Percentiles rank a stretch among this genome's conserved stretches.
phyloP scores from a whole-genome alignment of 1,140 invertebrate genomes.

The Solen grandis region DNA sequence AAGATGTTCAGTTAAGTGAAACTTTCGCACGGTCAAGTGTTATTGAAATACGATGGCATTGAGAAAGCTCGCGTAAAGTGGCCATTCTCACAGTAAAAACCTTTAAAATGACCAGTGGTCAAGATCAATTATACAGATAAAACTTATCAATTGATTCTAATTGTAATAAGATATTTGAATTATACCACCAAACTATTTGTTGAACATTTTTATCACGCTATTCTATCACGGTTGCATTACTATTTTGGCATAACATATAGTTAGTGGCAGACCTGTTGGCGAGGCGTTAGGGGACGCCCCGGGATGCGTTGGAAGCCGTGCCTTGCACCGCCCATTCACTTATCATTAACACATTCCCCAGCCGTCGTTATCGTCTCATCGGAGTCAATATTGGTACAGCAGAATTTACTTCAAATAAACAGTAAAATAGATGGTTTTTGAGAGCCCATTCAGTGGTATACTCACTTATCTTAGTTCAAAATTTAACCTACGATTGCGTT shows the following conservation, averaged over 20 bases:
- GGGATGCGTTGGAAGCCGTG: slow-evolving; percentile 11
- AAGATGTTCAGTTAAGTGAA: too few relatives aligned
- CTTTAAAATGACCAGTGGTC: neutral
- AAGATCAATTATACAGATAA: slow-evolving; percentile 29
- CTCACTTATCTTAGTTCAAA: too few relatives aligned
- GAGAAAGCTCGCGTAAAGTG: neutral
- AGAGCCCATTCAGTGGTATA: too few relatives aligned
- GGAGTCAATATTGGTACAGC: slow-evolving; percentile 15
- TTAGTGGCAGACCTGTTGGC: slow-evolving; percentile 42
- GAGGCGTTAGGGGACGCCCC: neutral
- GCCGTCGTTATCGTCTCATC: slow-evolving; percentile 21
- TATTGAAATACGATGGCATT: neutral
- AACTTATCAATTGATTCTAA: slow-evolving; percentile 40
- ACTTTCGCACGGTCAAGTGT: neutral
- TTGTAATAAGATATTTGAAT: slow-evolving; percentile 48
- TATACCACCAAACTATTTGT: slow-evolving; percentile 50
- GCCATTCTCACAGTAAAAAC: slow-evolving; percentile 1
- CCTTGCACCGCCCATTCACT: slow-evolving; percentile 9
- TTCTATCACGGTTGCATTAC: slow-evolving; percentile 33
- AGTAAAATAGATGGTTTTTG: neutral
- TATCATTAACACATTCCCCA: neutral
- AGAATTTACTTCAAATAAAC: slow-evolving; percentile 29
- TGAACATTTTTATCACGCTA: slow-evolving; percentile 2
- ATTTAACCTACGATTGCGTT: too few relatives aligned
- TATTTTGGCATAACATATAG: neutral